A percentile compares a stretch with the other conserved stretches of the same genome.
Evolutionary conservation across 2,113 vertebrate genomes (phyloP).

Genomic region (Lepus americanus): DNA sequence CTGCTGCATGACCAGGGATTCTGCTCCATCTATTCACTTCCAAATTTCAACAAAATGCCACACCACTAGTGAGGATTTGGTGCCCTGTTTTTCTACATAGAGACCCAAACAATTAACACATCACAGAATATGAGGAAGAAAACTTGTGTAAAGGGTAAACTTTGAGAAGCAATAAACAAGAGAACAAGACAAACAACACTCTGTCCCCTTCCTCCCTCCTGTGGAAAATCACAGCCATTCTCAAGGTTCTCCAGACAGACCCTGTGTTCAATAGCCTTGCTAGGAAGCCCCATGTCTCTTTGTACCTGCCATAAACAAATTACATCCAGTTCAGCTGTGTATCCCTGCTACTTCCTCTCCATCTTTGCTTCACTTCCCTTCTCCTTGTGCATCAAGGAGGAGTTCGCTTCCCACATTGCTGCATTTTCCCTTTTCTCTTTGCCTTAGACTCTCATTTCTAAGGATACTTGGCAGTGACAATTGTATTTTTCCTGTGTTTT

Average conservation of each 20-base stretch:
- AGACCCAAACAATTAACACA: background rate
- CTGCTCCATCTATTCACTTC: background rate
- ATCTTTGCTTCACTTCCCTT: background rate
- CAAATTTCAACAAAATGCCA: background rate
- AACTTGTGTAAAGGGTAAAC: background rate
- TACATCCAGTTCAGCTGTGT: fast-evolving
- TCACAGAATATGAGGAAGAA: background rate
- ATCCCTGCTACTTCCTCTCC: background rate
- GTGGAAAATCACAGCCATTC: background rate
- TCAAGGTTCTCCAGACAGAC: background rate
- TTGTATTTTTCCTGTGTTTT: conserved; percentile 29
- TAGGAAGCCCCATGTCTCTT: background rate
- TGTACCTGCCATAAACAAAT: background rate
- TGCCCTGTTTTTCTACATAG: background rate
- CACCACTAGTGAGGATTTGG: background rate
- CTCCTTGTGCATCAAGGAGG: background rate
- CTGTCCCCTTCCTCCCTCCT: background rate
- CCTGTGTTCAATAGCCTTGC: background rate
- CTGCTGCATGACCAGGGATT: background rate
- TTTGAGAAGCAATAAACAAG: background rate
- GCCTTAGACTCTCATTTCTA: background rate
- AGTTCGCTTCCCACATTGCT: background rate
- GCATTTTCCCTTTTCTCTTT: background rate
- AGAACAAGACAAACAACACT: background rate
- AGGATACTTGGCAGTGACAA: background rate